A percentile compares a stretch with the other conserved stretches of the same genome.
Conservation (phyloP, 2,888 invertebrate genomes). For the Hesperia comma region DNA sequence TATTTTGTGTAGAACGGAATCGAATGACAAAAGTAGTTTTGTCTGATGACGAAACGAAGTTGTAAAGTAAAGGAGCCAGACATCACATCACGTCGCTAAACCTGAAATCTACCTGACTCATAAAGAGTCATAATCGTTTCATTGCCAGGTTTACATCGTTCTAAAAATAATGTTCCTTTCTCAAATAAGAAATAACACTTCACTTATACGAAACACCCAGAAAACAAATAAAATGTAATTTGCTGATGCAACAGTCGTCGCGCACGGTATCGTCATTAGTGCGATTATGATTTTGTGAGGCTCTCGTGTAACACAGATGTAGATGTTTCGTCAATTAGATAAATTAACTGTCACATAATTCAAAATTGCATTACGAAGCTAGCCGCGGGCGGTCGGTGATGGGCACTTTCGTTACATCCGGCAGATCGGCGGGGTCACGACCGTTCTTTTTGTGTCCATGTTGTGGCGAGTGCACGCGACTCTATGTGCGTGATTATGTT, state of each 20-base stretch:
- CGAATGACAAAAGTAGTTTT: too few species aligned
- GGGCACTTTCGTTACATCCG: constrained; percentile 80
- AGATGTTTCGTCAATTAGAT: constrained; percentile 49
- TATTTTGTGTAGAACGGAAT: too few species aligned
- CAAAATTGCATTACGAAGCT: constrained; percentile 47
- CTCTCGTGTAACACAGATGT: constrained; percentile 34
- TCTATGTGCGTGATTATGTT: constrained; percentile 75
- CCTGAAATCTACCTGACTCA: too few species aligned
- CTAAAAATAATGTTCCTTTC: too few species aligned
- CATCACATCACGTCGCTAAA: too few species aligned
- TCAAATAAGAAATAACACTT: neutral
- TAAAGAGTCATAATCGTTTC: too few species aligned
- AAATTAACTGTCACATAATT: constrained; percentile 51
- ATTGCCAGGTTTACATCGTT: too few species aligned
- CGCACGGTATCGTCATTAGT: constrained; percentile 19
- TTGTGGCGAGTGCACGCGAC: constrained; percentile 55
- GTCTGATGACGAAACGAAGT: too few species aligned
- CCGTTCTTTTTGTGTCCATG: constrained; percentile 73
- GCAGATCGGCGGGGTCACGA: constrained; percentile 76
- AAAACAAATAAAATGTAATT: constrained; percentile 16
- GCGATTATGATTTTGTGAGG: constrained; percentile 20
- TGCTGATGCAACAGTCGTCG: constrained; percentile 19
- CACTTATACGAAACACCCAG: neutral
- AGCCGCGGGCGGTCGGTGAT: constrained; percentile 56
- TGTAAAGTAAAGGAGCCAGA: too few species aligned